Evolutionary conservation across 2,888 invertebrate genomes (phyloP), one percentile per base, ranked within the genome.

Genomic region (Brachylomia viminalis): DNA sequence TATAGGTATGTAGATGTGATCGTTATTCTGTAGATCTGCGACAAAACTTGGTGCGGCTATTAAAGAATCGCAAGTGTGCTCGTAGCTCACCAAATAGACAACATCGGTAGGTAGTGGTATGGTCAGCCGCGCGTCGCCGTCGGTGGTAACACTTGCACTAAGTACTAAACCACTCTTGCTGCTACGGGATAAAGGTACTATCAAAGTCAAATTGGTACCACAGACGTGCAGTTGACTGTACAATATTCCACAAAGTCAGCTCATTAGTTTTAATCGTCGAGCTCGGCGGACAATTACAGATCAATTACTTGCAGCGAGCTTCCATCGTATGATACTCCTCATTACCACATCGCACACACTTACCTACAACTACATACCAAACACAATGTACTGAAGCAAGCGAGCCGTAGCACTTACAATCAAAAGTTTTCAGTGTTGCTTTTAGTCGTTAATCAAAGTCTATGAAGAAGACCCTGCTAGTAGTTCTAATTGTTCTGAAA

Each of bases 271-370:
- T 62, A 84, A 62, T 71, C 45, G 17, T 70, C 47, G 27, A 33
- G 52, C 49, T 42, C 49, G 8, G 71, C 67, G 49, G n/a, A 72
- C 84, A 72, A 79, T 79, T 82, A 84, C 27, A 72, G 58, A 84
- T 75, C 80, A 75, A 80, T 75, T 70, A 80, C 45, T 65, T 68
- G 84, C 58, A 65, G 64, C 81, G 77, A 81, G 84, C 80, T 87
- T 83, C 83, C 86, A 84, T 84, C 87, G 88, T 85, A 86, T 88
- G 88, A 86, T 84, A 83, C 83, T 67, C 66, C 54, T 85, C 80
- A 82, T 88, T 88, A 87, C 65, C 78, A 65, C 79, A 75, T 79
- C 75, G 58, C 77, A 66, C 70, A 73, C 68, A 72, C 72, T 71
- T 59, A 61, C 49, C 27, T 47, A 54, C n/a, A n/a, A n/a, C n/a